A percentile compares a stretch with the other conserved stretches of the same genome.
Evolutionary conservation across 2,888 invertebrate genomes (phyloP).

Genomic region (Stenichneumon culpator): DNA sequence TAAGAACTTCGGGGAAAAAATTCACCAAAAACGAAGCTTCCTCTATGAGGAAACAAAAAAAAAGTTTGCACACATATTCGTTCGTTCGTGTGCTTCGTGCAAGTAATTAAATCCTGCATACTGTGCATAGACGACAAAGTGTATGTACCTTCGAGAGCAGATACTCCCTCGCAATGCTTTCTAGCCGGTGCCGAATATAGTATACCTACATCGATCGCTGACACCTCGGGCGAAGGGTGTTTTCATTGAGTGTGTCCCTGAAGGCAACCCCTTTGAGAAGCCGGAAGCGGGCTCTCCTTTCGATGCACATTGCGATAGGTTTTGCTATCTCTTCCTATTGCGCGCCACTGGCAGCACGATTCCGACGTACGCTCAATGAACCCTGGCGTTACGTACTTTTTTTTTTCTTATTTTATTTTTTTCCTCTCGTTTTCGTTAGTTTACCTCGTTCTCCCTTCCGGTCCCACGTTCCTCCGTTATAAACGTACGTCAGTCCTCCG

Average conservation of each 20-base stretch:
- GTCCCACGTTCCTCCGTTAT: constrained; percentile 25
- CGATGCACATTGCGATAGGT: constrained; percentile 2
- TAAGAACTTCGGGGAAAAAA: no score
- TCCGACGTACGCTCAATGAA: not conserved
- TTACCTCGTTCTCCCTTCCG: constrained; percentile 25
- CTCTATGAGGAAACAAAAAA: no score
- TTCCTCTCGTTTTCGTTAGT: not conserved
- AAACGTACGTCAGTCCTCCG: not conserved
- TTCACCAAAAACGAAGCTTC: no score
- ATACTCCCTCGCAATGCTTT: constrained; percentile 26
- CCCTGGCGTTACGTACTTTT: not conserved
- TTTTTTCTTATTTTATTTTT: no score
- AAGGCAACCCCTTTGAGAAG: constrained; percentile 43
- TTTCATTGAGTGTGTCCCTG: constrained; percentile 54
- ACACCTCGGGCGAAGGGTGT: constrained; percentile 46
- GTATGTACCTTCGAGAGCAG: constrained; percentile 27
- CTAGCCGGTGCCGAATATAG: constrained; percentile 5
- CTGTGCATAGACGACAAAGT: constrained; percentile 23
- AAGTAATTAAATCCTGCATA: not conserved
- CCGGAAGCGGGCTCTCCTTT: constrained; percentile 29
- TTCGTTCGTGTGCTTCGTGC: not conserved
- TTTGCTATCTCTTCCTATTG: not conserved
- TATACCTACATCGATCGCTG: constrained; percentile 34
- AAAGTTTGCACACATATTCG: no score
- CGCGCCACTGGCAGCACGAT: not conserved